These are phyloP conservation scores for Rhopalosiphum padi DNA, from an alignment of 1,140 invertebrate genomes.

Conservation along the genomic window DNA sequence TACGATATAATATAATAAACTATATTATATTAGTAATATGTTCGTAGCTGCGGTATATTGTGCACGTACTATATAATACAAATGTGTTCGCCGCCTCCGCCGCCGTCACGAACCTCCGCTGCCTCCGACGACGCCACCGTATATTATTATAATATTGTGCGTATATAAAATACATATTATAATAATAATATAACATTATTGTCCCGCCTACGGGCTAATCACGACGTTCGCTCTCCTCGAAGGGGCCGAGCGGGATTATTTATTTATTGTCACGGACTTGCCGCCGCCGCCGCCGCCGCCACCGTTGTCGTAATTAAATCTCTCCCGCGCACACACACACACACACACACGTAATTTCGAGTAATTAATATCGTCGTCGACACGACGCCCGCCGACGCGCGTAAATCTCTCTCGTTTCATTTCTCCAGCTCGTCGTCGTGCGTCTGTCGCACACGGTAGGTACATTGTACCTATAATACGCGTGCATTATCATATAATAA, in stretches of 20 bases:
- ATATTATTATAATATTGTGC: background rate
- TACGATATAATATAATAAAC: too few relatives aligned
- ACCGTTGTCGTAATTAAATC: slow-evolving; percentile 20
- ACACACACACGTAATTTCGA: background rate
- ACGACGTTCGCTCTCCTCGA: background rate
- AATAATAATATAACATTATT: slow-evolving; percentile 12
- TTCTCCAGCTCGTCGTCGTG: background rate
- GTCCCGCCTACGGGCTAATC: slow-evolving; percentile 4
- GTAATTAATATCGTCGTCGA: background rate
- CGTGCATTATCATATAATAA: background rate
- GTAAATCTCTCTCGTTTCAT: background rate
- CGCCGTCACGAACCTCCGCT: background rate
- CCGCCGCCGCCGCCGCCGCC: background rate
- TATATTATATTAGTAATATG: too few relatives aligned
- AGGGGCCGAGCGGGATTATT: slow-evolving; percentile 4
- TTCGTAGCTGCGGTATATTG: background rate
- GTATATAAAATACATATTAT: background rate
- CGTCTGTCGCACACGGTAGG: background rate
- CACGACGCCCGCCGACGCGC: background rate
- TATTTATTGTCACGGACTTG: slow-evolving; percentile 13
- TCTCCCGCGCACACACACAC: background rate
- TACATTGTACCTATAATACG: background rate
- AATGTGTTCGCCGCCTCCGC: background rate
- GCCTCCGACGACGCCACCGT: background rate
- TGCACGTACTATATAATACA: too few relatives aligned